Conservation (phyloP, 2,888 invertebrate genomes). For the Conops quadrifasciatus region DNA sequence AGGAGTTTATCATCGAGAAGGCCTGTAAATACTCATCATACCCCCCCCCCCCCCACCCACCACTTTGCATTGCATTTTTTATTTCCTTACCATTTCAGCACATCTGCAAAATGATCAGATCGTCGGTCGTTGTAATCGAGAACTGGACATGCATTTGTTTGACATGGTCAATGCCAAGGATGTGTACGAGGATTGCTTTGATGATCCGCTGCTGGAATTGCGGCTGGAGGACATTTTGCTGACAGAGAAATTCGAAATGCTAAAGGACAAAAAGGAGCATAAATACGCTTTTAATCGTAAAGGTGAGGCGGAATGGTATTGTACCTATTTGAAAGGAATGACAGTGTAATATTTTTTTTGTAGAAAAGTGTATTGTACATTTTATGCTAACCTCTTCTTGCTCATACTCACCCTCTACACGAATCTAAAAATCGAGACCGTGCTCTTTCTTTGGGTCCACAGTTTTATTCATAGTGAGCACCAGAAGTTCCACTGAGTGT, state of each 20-base stretch:
- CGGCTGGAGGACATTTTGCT: constrained; percentile 55
- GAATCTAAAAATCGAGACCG: too few species aligned
- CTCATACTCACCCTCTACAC: too few species aligned
- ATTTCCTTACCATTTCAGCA: constrained; percentile 45
- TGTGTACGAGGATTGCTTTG: constrained; percentile 47
- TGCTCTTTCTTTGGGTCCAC: too few species aligned
- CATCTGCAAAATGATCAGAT: constrained; percentile 59
- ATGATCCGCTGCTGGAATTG: constrained; percentile 49
- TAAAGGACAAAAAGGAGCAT: constrained; percentile 56
- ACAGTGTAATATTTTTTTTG: too few species aligned
- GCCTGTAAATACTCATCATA: constrained; percentile 50
- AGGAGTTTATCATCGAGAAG: constrained; percentile 56
- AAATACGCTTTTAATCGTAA: constrained; percentile 53
- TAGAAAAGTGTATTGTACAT: too few species aligned
- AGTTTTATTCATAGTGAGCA: too few species aligned
- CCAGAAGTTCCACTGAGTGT: too few species aligned
- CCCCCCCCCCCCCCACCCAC: not conserved
- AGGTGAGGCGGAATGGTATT: constrained; percentile 48
- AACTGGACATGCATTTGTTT: constrained; percentile 57
- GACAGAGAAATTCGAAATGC: constrained; percentile 57
- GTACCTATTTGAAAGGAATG: too few species aligned
- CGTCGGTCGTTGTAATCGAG: constrained; percentile 58
- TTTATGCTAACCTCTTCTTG: too few species aligned
- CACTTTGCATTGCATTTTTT: not conserved
- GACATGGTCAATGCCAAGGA: constrained; percentile 50